Conservation (phyloP, 2,113 vertebrate species). For the Polyodon spathula region DNA sequence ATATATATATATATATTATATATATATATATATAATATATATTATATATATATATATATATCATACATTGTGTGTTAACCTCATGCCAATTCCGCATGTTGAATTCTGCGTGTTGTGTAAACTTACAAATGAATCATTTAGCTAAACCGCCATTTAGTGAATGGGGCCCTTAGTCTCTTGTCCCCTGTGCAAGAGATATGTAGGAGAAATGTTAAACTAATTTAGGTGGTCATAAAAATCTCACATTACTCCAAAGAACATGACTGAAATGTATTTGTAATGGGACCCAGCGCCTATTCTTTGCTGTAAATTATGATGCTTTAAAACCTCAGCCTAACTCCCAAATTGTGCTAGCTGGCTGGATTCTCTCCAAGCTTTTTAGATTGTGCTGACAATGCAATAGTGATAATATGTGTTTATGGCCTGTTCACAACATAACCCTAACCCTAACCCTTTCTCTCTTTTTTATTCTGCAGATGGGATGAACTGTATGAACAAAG, state of each 20-base stretch:
- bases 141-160: too few relatives aligned
- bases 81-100: too few relatives aligned
- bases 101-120: too few relatives aligned
- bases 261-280: slow-evolving; percentile 13
- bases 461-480: slow-evolving; percentile 68
- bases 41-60: too few relatives aligned
- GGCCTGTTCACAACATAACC: not conserved
- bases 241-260: slow-evolving; percentile 16
- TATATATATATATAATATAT: too few relatives aligned
- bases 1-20: too few relatives aligned
- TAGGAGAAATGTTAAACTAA: slow-evolving; percentile 20
- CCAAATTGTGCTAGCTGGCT: not conserved
- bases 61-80: too few relatives aligned
- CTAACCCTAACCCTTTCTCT: slow-evolving; percentile 21
- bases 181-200: not conserved
- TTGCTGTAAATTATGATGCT: slow-evolving; percentile 17
- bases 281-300: slow-evolving; percentile 4
- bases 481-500: slow-evolving; percentile 99
- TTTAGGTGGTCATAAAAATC: slow-evolving; percentile 23
- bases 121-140: too few relatives aligned
- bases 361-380: not conserved
- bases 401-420: not conserved
- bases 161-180: not conserved
- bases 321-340: slow-evolving; percentile 3
- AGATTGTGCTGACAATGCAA: not conserved